Evolutionary conservation across 2,797 vertebrate species (phyloP).

Genomic region (Macrochelys suwanniensis): DNA sequence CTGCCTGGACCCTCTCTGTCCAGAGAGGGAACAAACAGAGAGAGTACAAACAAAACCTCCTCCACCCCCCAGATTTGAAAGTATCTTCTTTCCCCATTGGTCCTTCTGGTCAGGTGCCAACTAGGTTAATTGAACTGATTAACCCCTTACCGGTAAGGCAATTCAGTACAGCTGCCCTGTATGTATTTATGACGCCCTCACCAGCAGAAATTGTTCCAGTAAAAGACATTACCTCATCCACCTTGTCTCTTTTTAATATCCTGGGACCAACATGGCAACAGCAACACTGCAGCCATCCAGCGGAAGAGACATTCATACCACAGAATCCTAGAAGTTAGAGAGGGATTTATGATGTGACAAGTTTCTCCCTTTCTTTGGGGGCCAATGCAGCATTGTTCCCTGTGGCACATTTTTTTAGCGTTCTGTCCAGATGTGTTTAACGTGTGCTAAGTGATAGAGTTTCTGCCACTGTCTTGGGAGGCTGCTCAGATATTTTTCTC

Average conservation of each 20-base stretch:
- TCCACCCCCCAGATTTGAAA: too few relatives aligned
- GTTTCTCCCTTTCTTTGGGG: background rate
- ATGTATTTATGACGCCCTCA: background rate
- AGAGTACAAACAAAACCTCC: too few relatives aligned
- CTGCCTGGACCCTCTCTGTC: too few relatives aligned
- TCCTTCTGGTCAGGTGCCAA: too few relatives aligned
- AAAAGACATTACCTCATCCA: background rate
- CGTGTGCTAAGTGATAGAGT: background rate
- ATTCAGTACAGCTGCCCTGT: too few relatives aligned
- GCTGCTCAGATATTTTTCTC: background rate
- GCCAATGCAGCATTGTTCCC: background rate
- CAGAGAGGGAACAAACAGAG: too few relatives aligned
- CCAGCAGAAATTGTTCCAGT: background rate
- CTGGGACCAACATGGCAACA: background rate
- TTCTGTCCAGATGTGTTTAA: background rate
- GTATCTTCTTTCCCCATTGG: too few relatives aligned
- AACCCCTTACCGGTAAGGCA: too few relatives aligned
- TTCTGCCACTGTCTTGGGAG: background rate
- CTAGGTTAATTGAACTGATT: too few relatives aligned
- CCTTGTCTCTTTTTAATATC: background rate
- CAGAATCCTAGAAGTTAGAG: background rate
- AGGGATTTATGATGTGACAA: background rate
- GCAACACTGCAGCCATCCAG: background rate
- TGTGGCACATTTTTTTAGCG: background rate
- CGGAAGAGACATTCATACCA: accelerated